Conservation (phyloP, 2,888 invertebrate species). For the Morinoia aosen region DNA sequence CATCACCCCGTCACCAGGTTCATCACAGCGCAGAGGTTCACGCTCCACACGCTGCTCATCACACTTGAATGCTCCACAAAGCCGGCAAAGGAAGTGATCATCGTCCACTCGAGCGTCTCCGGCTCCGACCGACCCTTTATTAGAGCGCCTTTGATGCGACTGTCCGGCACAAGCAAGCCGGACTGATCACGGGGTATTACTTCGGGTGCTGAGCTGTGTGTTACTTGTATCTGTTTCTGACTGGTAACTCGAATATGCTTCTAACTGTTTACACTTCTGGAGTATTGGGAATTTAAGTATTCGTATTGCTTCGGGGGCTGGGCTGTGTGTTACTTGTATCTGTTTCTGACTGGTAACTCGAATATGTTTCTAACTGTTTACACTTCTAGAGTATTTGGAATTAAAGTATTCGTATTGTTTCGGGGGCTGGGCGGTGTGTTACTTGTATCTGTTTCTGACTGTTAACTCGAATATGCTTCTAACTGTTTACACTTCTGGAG, state of each 20-base stretch:
- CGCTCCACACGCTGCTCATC: slow-evolving; percentile 17
- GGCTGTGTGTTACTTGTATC: neutral
- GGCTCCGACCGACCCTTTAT: neutral
- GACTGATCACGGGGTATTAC: neutral
- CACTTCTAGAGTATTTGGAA: neutral
- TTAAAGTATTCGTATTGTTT: neutral
- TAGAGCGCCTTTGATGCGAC: neutral
- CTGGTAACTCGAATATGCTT: neutral
- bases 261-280: neutral
- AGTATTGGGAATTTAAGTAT: neutral
- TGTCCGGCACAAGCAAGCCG: neutral
- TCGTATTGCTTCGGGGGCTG: neutral
- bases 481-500: neutral
- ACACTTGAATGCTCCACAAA: neutral
- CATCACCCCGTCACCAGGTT: neutral
- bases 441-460: neutral
- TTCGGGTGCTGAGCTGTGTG: neutral
- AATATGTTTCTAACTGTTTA: neutral
- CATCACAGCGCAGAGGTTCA: neutral
- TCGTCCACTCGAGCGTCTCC: neutral
- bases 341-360: neutral
- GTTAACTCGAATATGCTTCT: neutral
- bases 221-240: neutral
- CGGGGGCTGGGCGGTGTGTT: neutral
- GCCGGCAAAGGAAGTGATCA: neutral